Evolutionary conservation across 2,888 invertebrate species (phyloP), one percentile per base, ranked within the genome.

Genomic region (Petrophora chlorosata): DNA sequence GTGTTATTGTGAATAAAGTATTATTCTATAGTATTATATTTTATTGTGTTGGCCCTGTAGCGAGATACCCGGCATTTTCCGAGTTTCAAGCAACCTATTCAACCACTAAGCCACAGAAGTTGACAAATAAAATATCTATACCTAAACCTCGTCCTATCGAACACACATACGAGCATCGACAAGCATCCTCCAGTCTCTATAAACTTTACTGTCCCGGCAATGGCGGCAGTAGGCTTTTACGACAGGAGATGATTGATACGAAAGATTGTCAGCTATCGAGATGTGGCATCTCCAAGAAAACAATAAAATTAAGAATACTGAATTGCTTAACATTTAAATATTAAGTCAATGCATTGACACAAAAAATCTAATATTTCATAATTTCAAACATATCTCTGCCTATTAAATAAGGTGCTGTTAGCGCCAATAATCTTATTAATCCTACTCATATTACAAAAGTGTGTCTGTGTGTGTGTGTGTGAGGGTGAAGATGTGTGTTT

Each of bases 201-300:
- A 47, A 40, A 47, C 29, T 47, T 47, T 40, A 47, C 40, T 35
- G 29, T 16, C 29, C 14, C 26, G 28, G 30, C 25, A 16, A 30
- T 41, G 17, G 40, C 41, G 29, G 10, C 33, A 26, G 39, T 22
- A 25, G 29, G 9, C 7, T 28, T 42, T 48, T 48, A 48, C 19
- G 41, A 26, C 35, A n/a, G 25, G 16, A 47, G 23, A 42, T 48
- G 47, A 48, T 48, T 36, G 47, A 48, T 41, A 36, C 7, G 15
- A 1, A 30, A 47, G 47, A 42, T 48, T 36, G 41, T 32, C 47
- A 25, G 36, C 14, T 29, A 44, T 33, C 23, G 9, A 23, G 34
- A 41, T 19, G 13, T 26, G 32, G 9, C 23, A 9, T 9, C 8
- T 29, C 30, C n/a, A n/a, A n/a, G n/a, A n/a, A n/a, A n/a, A n/a